Evolutionary conservation across 2,888 invertebrate species (phyloP), one percentile per base, ranked within the genome.

Genomic region (Parnassius apollo): DNA sequence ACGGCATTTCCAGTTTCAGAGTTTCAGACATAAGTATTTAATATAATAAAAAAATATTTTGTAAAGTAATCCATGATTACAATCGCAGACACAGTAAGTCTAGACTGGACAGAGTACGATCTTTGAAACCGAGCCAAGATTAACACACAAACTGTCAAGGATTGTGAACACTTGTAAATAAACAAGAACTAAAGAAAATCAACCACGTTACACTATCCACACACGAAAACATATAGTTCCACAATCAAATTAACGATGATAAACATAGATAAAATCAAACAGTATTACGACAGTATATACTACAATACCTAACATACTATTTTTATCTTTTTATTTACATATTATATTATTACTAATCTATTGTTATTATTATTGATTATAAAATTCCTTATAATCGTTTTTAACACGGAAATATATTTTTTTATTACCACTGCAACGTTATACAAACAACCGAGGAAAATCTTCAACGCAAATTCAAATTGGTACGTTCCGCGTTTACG

Each of bases 111-210:
- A 66, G 59, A 45, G 63, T 59, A 63, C 54, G 54, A 65, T 50
- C 53, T 63, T 65, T 66, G 66, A 63, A 57, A 58, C 25, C 44
- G 22, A 48, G 66, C 65, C 66, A 66, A 63, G 52, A 60, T n/a
- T 42, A 57, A 60, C 59, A 57, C 35, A 45, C 22, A 9, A 18
- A n/a, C 48, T 56, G 55, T 18, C 49, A 49, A 57, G 35, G 25
- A 45, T 46, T 9, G 22, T 51, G 22, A 60, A 49, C 49, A 49
- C 54, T 55, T 18, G 60, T 55, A 22, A 50, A 61, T 56, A 49
- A 61, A 45, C 42, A 18, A 42, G 13, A 49, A 18, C 18, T 18
- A 18, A 18, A 49, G 35, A 35, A 49, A 49, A 49, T 11, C 18
- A 13, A 9, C 12, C 49, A 13, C 7, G 49, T 49, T 2, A 2